phyloP scores from a whole-genome alignment of 2,888 invertebrate species.

The Heliothis peltigera region DNA sequence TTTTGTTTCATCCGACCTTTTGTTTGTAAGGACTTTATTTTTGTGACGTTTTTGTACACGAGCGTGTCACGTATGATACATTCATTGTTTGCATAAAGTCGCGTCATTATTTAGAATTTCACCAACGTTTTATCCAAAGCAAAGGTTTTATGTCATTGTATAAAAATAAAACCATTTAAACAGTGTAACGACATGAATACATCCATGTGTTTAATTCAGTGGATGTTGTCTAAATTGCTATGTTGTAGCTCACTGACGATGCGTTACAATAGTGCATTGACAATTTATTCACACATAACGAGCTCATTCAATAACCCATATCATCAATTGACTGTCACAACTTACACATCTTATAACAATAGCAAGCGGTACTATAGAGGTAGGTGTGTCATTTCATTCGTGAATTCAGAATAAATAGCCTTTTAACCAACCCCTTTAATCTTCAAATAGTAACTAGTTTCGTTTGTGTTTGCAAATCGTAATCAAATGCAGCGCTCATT shows the following conservation, averaged over 20 bases:
- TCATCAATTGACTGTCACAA: constrained; percentile 34
- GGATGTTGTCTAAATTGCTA: neutral
- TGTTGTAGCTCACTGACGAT: constrained; percentile 16
- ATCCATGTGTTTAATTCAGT: neutral
- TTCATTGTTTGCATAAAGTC: constrained; percentile 37
- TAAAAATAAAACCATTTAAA: neutral
- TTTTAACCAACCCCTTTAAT: constrained; percentile 51
- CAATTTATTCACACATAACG: constrained; percentile 42
- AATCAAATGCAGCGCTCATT: constrained; percentile 75
- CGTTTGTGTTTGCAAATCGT: constrained; percentile 62
- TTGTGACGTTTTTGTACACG: constrained; percentile 39
- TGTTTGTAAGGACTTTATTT: constrained; percentile 47
- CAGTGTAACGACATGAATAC: neutral
- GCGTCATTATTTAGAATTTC: constrained; percentile 33
- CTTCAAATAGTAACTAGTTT: constrained; percentile 52
- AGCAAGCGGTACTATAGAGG: constrained; percentile 9
- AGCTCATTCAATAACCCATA: constrained; percentile 41
- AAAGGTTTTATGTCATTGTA: constrained; percentile 6
- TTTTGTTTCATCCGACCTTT: constrained; percentile 57
- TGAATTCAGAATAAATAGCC: constrained; percentile 40
- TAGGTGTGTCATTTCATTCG: constrained; percentile 6
- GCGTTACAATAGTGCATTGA: constrained; percentile 22
- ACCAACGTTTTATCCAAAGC: constrained; percentile 8
- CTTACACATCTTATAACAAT: constrained; percentile 34
- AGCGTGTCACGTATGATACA: constrained; percentile 26